Evolutionary conservation across 2,888 invertebrate genomes (phyloP).

Genomic region (Thyatira batis): DNA sequence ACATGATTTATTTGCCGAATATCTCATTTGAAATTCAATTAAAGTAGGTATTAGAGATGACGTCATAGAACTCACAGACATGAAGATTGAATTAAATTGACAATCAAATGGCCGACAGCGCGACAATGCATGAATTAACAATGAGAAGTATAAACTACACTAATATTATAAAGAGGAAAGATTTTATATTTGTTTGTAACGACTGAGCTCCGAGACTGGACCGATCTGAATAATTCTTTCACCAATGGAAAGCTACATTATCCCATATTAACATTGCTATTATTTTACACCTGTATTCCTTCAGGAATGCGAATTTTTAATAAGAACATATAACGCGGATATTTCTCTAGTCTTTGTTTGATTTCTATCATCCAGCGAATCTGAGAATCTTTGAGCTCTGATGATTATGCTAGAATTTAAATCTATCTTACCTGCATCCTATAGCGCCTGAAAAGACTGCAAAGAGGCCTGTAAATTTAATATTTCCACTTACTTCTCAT

Average conservation of each 20-base stretch:
- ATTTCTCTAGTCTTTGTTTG: too few species aligned
- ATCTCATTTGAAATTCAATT: constrained; percentile 3
- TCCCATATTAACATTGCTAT: too few species aligned
- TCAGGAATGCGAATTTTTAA: too few species aligned
- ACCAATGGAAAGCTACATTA: too few species aligned
- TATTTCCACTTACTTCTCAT: constrained; percentile 79
- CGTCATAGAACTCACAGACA: background rate
- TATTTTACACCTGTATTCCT: too few species aligned
- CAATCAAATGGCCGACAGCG: background rate
- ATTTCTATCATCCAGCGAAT: background rate
- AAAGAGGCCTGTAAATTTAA: constrained; percentile 13
- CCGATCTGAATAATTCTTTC: too few species aligned
- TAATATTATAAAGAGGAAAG: too few species aligned
- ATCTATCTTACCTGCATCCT: too few species aligned
- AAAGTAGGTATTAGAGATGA: background rate
- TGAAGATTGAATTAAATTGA: background rate
- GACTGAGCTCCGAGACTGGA: too few species aligned
- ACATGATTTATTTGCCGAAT: constrained; percentile 3
- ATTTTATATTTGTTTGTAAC: too few species aligned
- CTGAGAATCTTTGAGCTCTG: background rate
- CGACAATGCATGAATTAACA: background rate
- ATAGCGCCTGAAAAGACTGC: constrained; percentile 7
- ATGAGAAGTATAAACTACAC: too few species aligned
- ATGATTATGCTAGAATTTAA: background rate
- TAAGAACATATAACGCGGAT: too few species aligned